phyloP scores from a whole-genome alignment of 2,888 invertebrate species.

The Tipula helvola region DNA sequence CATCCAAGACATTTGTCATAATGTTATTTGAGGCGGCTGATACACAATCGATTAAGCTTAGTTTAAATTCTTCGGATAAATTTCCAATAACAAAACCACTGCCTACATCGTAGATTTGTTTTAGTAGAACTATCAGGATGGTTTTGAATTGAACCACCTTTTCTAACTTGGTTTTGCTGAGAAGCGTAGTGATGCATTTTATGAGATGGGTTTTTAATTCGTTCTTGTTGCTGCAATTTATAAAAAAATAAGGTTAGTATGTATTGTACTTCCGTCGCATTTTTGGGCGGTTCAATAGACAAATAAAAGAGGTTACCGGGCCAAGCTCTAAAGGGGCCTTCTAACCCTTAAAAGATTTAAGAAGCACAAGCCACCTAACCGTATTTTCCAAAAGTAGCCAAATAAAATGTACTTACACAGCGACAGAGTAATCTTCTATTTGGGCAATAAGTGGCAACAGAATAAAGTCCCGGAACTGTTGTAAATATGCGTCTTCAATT shows the following conservation, averaged over 20 bases:
- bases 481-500: constrained; percentile 25
- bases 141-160: constrained; percentile 28
- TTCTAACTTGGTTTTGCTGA: constrained; percentile 25
- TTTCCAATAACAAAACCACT: constrained; percentile 18
- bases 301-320: too few relatives aligned
- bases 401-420: constrained; percentile 20
- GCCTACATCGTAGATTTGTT: constrained; percentile 27
- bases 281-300: too few relatives aligned
- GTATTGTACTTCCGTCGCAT: too few relatives aligned
- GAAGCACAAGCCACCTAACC: not conserved
- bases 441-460: constrained; percentile 29
- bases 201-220: constrained; percentile 28
- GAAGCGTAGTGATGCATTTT: constrained; percentile 25
- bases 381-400: not conserved
- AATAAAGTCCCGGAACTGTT: constrained; percentile 28
- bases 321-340: too few relatives aligned
- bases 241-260: too few relatives aligned
- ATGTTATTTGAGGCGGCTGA: constrained; percentile 24
- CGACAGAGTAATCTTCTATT: constrained; percentile 24
- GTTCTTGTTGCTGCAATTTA: constrained; percentile 23
- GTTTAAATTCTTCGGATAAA: constrained; percentile 32
- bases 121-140: constrained; percentile 25
- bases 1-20: constrained; percentile 37
- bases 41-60: constrained; percentile 27
- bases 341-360: not conserved